Conservation (phyloP, 2,797 vertebrate species). For the Xerus rutilus region DNA sequence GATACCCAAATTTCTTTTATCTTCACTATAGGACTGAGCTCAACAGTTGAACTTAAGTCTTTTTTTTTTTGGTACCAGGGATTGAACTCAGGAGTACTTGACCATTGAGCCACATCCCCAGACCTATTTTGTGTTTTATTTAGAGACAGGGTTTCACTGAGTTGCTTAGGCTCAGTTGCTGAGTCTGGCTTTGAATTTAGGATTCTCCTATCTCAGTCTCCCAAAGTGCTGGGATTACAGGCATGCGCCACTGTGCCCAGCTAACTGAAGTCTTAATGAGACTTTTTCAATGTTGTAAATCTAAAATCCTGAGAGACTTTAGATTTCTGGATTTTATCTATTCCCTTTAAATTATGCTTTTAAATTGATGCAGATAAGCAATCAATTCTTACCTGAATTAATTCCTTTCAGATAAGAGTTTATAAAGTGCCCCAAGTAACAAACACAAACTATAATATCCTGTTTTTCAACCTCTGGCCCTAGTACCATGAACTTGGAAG, state of each 20-base stretch:
- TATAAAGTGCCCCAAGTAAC: slow-evolving; percentile 46
- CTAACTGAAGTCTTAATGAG: not conserved
- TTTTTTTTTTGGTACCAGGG: not conserved
- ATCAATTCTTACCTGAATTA: slow-evolving; percentile 45
- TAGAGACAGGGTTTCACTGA: too few relatives aligned
- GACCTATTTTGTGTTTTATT: too few relatives aligned
- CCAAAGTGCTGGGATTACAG: too few relatives aligned
- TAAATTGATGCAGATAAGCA: not conserved
- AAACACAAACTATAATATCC: slow-evolving; percentile 20
- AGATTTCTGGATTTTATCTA: slow-evolving; percentile 48
- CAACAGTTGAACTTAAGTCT: not conserved
- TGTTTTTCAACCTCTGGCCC: not conserved
- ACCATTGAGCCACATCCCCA: too few relatives aligned
- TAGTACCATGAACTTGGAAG: not conserved
- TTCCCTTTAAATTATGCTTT: slow-evolving; percentile 23
- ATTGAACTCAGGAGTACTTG: too few relatives aligned
- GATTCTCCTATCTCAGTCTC: too few relatives aligned
- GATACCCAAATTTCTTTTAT: slow-evolving; percentile 48
- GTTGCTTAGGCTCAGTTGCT: too few relatives aligned
- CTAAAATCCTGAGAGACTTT: not conserved
- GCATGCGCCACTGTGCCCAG: too few relatives aligned
- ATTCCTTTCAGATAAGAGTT: slow-evolving; percentile 24
- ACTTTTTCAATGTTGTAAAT: slow-evolving; percentile 33
- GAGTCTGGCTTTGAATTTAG: too few relatives aligned
- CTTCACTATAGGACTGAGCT: not conserved